Percentiles rank a stretch among this genome's conserved stretches.
Evolutionary conservation across 2,113 vertebrate species (phyloP).

Genomic region (Rhea americana): DNA sequence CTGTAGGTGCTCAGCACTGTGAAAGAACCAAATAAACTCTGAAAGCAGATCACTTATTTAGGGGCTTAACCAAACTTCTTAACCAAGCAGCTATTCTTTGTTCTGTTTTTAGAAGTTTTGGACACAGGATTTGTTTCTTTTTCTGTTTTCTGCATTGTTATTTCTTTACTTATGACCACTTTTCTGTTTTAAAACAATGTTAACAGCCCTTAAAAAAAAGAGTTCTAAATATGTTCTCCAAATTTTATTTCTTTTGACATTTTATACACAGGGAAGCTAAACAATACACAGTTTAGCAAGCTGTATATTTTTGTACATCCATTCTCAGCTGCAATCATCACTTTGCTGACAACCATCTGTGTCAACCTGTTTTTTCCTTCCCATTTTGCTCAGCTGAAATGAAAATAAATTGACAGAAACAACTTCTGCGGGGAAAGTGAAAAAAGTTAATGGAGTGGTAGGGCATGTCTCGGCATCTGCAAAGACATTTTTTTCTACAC

Average conservation of each 20-base stretch:
- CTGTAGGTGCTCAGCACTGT: neutral
- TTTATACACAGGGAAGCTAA: slow-evolving; percentile 39
- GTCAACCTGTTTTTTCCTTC: slow-evolving; percentile 55
- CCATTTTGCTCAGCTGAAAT: slow-evolving; percentile 45
- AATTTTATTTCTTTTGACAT: slow-evolving; percentile 58
- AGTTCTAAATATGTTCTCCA: slow-evolving; percentile 59
- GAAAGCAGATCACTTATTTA: neutral
- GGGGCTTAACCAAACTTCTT: neutral
- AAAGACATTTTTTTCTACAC: neutral
- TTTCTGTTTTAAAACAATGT: slow-evolving; percentile 30
- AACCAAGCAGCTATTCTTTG: neutral
- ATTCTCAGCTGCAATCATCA: slow-evolving; percentile 59
- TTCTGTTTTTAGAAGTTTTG: neutral
- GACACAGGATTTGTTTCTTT: neutral
- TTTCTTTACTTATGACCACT: slow-evolving; percentile 3
- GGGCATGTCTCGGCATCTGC: neutral
- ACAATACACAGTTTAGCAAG: slow-evolving; percentile 49
- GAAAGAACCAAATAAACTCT: neutral
- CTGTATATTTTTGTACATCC: slow-evolving; percentile 54
- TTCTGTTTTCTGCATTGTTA: neutral
- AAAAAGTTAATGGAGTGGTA: neutral
- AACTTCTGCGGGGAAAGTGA: slow-evolving; percentile 40
- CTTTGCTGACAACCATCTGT: slow-evolving; percentile 64
- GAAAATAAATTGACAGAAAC: slow-evolving; percentile 57
- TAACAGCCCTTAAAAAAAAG: slow-evolving; percentile 7